Evolutionary conservation across 1,140 invertebrate species (phyloP).

Genomic region (Ips nitidus): DNA sequence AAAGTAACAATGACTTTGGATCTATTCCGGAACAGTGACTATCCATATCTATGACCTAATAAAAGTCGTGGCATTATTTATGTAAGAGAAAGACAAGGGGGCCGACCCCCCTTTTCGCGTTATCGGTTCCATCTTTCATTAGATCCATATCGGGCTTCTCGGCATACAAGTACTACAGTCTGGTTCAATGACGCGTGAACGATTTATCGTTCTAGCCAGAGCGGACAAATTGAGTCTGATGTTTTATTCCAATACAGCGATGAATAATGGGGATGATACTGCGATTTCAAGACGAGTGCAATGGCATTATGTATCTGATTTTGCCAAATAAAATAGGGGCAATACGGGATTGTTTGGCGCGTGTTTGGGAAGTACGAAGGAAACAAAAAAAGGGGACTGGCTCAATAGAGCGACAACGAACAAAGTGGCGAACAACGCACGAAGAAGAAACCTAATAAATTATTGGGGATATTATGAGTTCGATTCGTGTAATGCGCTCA

Average conservation of each 20-base stretch:
- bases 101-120: neutral
- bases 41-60: no score
- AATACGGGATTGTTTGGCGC: neutral
- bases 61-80: neutral
- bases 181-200: conserved; percentile 2
- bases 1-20: no score
- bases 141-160: neutral
- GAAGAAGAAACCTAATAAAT: conserved; percentile 13
- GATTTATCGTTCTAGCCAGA: neutral
- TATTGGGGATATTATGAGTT: conserved; percentile 20
- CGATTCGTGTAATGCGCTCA: conserved; percentile 19
- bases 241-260: conserved; percentile 3
- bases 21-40: no score
- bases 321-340: no score
- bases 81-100: neutral
- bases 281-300: neutral
- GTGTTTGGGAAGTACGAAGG: neutral
- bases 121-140: conserved; percentile 3
- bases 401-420: neutral
- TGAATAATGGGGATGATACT: conserved; percentile 4
- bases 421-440: no score
- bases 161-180: neutral
- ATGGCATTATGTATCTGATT: no score
- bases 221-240: neutral
- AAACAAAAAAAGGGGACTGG: neutral